phyloP scores from a whole-genome alignment of 2,888 invertebrate species.

The Polydesmus complanatus region DNA sequence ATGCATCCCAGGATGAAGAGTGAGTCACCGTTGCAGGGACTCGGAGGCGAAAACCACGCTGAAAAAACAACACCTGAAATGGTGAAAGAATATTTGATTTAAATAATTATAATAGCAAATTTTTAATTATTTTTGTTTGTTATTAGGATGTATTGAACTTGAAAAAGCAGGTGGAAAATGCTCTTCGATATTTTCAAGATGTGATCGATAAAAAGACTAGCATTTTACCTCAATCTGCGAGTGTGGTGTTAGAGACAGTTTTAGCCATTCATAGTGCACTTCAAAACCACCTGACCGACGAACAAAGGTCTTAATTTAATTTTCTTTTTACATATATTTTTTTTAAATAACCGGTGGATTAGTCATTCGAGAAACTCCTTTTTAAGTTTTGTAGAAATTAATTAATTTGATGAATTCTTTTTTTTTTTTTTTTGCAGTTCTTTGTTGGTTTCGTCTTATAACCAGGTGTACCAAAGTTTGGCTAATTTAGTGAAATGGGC shows the following conservation, averaged over 20 bases:
- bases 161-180: conserved; percentile 46
- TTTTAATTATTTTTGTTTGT: neutral
- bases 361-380: neutral
- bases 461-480: conserved; percentile 70
- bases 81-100: no score
- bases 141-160: conserved; percentile 5
- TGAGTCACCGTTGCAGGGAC: neutral
- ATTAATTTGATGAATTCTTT: no score
- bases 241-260: conserved; percentile 81
- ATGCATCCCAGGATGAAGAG: neutral
- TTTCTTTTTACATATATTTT: conserved; percentile 4
- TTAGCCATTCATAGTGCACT: conserved; percentile 62
- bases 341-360: no score
- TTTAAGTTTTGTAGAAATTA: neutral
- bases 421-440: conserved; percentile 40
- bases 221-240: conserved; percentile 85
- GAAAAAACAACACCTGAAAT: neutral
- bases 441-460: conserved; percentile 60
- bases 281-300: conserved; percentile 39
- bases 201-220: conserved; percentile 81
- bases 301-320: conserved; percentile 42
- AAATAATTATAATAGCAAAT: neutral
- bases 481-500: conserved; percentile 76
- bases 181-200: conserved; percentile 78
- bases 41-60: neutral